Conservation (phyloP, 2,113 vertebrate genomes). For the Plectropomus leopardus region DNA sequence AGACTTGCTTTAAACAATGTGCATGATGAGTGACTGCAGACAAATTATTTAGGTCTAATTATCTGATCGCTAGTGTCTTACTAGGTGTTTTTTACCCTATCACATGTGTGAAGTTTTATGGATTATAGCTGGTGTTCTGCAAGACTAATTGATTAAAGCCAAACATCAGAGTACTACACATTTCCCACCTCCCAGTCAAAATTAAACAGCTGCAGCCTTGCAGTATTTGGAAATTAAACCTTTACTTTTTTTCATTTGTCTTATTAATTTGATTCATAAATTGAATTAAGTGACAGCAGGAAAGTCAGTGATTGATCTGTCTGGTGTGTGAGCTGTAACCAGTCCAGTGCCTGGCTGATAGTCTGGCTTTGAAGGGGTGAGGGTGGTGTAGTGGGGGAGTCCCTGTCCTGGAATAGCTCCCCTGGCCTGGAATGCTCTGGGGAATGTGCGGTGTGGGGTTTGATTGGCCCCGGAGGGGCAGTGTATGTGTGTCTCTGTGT, state of each 20-base stretch:
- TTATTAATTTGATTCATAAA: neutral
- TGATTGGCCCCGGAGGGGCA: conserved; percentile 55
- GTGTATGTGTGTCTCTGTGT: conserved; percentile 29
- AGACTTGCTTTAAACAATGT: neutral
- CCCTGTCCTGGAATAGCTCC: conserved; percentile 84
- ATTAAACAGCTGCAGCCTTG: too few species aligned
- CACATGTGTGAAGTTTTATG: conserved; percentile 5
- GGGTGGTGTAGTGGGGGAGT: conserved; percentile 33
- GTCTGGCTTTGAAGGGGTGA: conserved; percentile 46
- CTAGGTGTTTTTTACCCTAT: neutral
- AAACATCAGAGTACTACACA: neutral
- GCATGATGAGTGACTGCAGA: neutral
- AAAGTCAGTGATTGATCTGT: conserved; percentile 29
- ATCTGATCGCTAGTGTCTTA: neutral
- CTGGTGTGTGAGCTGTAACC: conserved; percentile 29
- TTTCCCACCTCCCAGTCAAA: neutral
- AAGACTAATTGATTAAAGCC: neutral
- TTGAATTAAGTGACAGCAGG: neutral
- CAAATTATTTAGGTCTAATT: conserved; percentile 21
- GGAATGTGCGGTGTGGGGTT: conserved; percentile 68
- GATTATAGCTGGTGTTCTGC: conserved; percentile 1
- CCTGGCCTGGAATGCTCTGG: conserved; percentile 78
- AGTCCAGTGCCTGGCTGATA: conserved; percentile 39
- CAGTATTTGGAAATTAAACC: neutral
- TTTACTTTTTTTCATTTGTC: too few species aligned